phyloP scores from a whole-genome alignment of 2,113 vertebrate species.

The Ploceus nigricollis region DNA sequence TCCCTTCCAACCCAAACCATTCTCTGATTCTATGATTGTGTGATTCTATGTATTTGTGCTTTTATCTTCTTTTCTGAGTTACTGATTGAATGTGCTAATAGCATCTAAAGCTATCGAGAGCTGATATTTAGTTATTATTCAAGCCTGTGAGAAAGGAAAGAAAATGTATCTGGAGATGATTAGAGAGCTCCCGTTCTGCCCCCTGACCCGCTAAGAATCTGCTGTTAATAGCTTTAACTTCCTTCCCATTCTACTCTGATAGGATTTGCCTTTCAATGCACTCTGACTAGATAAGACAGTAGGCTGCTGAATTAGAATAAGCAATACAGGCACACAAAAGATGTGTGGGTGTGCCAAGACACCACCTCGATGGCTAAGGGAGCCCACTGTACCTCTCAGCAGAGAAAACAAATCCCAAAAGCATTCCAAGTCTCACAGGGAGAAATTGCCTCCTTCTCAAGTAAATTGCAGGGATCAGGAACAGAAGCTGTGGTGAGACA shows the following conservation, averaged over 20 bases:
- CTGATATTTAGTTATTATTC: background rate
- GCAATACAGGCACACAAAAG: background rate
- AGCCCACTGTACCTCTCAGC: background rate
- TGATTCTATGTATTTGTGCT: background rate
- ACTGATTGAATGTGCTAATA: background rate
- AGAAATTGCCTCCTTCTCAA: background rate
- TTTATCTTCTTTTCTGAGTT: background rate
- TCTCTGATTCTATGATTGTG: background rate
- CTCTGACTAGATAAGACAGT: background rate
- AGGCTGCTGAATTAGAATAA: background rate
- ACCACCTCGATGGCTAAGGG: background rate
- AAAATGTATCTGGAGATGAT: background rate
- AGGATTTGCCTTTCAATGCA: constrained; percentile 2
- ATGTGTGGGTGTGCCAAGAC: background rate
- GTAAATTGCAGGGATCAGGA: background rate
- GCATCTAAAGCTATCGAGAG: background rate
- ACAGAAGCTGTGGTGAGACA: background rate
- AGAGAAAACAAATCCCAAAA: background rate
- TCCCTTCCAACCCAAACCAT: background rate
- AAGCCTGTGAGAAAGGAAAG: background rate
- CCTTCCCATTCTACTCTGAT: background rate
- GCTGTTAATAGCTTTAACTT: constrained; percentile 12
- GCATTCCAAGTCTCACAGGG: accelerated
- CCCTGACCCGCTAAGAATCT: background rate
- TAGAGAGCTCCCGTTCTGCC: background rate